Evolutionary conservation across 1,140 invertebrate species (phyloP), one percentile per base, ranked within the genome.

Genomic region (Tetramorium simillimum): DNA sequence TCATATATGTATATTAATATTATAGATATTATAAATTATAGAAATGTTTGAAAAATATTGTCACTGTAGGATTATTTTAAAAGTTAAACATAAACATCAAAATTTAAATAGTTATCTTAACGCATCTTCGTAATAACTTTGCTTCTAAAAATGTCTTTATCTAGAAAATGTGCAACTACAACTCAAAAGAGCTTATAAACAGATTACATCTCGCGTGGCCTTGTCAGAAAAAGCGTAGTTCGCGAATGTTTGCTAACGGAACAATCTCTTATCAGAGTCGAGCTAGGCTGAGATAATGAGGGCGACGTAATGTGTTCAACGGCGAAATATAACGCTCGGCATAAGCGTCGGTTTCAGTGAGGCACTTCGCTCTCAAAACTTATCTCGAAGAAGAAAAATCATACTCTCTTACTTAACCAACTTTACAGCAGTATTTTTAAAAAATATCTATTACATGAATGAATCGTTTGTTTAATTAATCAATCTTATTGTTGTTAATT

Each of bases 231-330:
- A 70, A 70, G 28, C 43, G 28, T 40, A 70, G 63, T 70, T 70
- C 33, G 46, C 51, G 7, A 70, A 72, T 46, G 37, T 82, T 82
- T 73, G 67, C 51, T 37, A 82, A 73, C 51, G 40, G 18, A 72
- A 49, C 40, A 7, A 82, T 82, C 24, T 58, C 51, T 82, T 82
- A 73, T 82, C 80, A 33, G 3, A 72, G 65, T 53, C 9, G n/a
- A 18, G 60, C 62, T 51, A 69, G 16, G 46, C 16, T 40, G 33
- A 70, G 46, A 70, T 81, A 82, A 82, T 43, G 37, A 72, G 37
- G 10, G 7, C 77, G 28, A 67, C 21, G 10, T 33, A 49, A 33
- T 67, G 43, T 18, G 6, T 80, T 51, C 43, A 78, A 28, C 77
- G n/a, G n/a, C 43, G 62, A 77, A 80, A 69, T 80, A 67, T 51